Conservation (phyloP, 2,888 invertebrate genomes). For the Lithophane leautieri region DNA sequence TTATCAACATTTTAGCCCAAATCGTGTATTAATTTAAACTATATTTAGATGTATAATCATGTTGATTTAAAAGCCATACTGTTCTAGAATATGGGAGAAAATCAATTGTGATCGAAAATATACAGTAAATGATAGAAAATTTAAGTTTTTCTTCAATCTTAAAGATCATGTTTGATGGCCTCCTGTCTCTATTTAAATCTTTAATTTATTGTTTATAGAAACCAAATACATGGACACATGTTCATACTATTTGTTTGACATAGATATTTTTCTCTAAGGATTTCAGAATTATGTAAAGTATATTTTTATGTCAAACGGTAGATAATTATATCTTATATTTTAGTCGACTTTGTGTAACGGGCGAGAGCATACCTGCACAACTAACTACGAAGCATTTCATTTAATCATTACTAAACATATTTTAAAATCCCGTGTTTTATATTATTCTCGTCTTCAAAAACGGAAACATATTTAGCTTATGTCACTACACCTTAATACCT, state of each 20-base stretch:
- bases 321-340: slow-evolving; percentile 53
- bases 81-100: slow-evolving; percentile 46
- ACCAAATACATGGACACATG: slow-evolving; percentile 74
- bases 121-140: slow-evolving; percentile 30
- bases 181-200: slow-evolving; percentile 36
- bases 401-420: slow-evolving; percentile 47
- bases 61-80: slow-evolving; percentile 75
- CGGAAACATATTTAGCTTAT: slow-evolving; percentile 62
- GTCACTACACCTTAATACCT: slow-evolving; percentile 42
- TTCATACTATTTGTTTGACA: slow-evolving; percentile 67
- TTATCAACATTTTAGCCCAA: slow-evolving; percentile 62
- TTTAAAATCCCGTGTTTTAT: slow-evolving; percentile 42
- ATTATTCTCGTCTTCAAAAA: slow-evolving; percentile 54
- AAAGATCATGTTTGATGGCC: slow-evolving; percentile 31
- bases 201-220: slow-evolving; percentile 74
- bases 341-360: slow-evolving; percentile 51
- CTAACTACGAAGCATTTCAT: slow-evolving; percentile 53
- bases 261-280: slow-evolving; percentile 45
- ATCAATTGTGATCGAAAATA: slow-evolving; percentile 43
- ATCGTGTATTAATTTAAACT: slow-evolving; percentile 67
- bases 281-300: slow-evolving; percentile 51
- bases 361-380: slow-evolving; percentile 60
- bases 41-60: slow-evolving; percentile 71
- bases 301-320: slow-evolving; percentile 60
- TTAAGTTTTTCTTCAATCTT: slow-evolving; percentile 19